Evolutionary conservation across 2,113 vertebrate genomes (phyloP).

Genomic region (Lepus americanus): DNA sequence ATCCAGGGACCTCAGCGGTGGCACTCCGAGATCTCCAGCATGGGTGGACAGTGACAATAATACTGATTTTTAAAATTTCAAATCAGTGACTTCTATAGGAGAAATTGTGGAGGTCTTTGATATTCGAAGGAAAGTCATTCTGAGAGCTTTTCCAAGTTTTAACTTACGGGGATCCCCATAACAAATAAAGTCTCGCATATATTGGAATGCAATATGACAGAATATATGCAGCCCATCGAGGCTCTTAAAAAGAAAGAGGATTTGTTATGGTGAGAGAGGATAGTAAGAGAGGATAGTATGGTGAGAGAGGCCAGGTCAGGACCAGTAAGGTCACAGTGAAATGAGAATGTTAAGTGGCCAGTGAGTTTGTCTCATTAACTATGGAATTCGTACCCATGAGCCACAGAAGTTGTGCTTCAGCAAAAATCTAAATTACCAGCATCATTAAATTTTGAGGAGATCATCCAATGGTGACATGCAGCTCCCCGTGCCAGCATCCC

Average conservation of each 20-base stretch:
- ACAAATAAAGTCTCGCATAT: neutral
- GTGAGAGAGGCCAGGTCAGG: neutral
- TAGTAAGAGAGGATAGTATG: neutral
- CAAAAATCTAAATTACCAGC: neutral
- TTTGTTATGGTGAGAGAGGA: neutral
- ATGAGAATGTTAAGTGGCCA: constrained; percentile 7
- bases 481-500: neutral
- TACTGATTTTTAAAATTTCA: neutral
- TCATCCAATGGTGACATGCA: neutral
- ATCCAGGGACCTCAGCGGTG: neutral
- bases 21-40: neutral
- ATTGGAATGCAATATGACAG: neutral
- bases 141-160: neutral
- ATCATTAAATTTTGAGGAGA: neutral
- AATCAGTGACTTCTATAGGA: neutral
- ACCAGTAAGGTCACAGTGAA: neutral
- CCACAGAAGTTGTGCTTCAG: neutral
- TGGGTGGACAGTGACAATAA: neutral
- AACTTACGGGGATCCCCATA: neutral
- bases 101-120: neutral
- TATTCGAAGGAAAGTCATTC: neutral
- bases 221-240: neutral
- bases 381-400: neutral
- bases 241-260: neutral
- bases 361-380: neutral